Evolutionary conservation across 2,113 vertebrate genomes (phyloP).

Genomic region (Grallaria varia): DNA sequence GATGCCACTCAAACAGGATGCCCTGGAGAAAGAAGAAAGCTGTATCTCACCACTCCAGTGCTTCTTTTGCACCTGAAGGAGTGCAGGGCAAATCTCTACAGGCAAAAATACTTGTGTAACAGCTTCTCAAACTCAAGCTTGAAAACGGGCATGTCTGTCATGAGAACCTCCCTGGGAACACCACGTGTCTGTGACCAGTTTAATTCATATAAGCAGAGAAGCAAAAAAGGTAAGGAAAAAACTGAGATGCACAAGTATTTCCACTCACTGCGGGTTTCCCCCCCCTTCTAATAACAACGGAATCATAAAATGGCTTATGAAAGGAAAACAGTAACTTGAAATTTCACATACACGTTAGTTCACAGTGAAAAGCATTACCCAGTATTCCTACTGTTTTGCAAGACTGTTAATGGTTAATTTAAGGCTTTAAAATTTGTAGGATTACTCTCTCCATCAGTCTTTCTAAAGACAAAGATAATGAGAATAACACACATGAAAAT

Average conservation of each 20-base stretch:
- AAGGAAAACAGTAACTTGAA: background rate
- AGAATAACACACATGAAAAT: constrained; percentile 40
- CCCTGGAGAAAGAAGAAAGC: background rate
- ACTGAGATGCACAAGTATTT: background rate
- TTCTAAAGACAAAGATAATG: constrained; percentile 27
- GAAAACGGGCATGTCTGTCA: background rate
- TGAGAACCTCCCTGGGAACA: background rate
- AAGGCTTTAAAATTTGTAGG: background rate
- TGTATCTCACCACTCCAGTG: background rate
- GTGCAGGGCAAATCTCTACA: background rate
- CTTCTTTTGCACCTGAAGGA: background rate
- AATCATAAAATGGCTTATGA: background rate
- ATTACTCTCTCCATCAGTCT: background rate
- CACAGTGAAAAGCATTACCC: background rate
- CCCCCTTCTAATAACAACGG: background rate
- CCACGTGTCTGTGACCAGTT: background rate
- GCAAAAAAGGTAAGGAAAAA: background rate
- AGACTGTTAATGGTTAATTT: background rate
- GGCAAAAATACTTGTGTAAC: background rate
- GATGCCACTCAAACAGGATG: background rate
- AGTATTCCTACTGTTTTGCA: background rate
- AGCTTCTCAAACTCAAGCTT: background rate
- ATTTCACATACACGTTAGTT: background rate
- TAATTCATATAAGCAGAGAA: background rate
- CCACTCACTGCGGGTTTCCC: background rate